Percentiles rank a stretch among this genome's conserved stretches.
Conservation (phyloP, 2,113 vertebrate genomes). For the Rhombomys opimus region DNA sequence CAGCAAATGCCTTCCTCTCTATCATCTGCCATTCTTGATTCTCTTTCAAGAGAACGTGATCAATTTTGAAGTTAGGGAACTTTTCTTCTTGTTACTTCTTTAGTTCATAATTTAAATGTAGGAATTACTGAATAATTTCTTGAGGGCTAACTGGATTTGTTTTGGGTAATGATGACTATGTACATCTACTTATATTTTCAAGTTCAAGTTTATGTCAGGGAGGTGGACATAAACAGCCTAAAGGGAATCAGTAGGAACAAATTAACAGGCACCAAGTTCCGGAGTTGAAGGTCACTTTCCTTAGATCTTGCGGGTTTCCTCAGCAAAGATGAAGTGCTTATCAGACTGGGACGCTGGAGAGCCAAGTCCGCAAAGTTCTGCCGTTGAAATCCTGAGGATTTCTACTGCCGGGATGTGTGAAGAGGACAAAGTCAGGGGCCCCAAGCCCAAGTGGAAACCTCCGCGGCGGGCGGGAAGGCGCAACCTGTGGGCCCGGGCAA, state of each 20-base stretch:
- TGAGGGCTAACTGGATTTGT: slow-evolving; percentile 3
- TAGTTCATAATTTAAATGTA: neutral
- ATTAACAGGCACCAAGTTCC: neutral
- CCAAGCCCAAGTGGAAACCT: neutral
- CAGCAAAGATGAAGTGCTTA: neutral
- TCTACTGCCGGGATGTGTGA: neutral
- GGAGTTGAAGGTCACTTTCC: slow-evolving; percentile 25
- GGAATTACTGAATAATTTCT: neutral
- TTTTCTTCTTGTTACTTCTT: slow-evolving; percentile 21
- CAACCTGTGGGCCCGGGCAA: neutral
- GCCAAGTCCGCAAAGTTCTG: slow-evolving; percentile 49
- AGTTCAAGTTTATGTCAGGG: neutral
- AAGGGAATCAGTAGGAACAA: neutral
- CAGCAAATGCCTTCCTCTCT: neutral
- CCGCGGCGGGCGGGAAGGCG: neutral
- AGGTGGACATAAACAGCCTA: neutral
- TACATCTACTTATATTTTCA: neutral
- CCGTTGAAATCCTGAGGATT: neutral
- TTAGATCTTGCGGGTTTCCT: neutral
- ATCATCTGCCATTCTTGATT: neutral
- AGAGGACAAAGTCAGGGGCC: neutral
- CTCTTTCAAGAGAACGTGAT: neutral
- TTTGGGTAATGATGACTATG: neutral
- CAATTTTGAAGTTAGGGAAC: neutral
- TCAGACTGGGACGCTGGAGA: neutral